These are phyloP conservation scores for Acronicta alni DNA, from an alignment of 2,888 invertebrate genomes.

Conservation along the genomic window DNA sequence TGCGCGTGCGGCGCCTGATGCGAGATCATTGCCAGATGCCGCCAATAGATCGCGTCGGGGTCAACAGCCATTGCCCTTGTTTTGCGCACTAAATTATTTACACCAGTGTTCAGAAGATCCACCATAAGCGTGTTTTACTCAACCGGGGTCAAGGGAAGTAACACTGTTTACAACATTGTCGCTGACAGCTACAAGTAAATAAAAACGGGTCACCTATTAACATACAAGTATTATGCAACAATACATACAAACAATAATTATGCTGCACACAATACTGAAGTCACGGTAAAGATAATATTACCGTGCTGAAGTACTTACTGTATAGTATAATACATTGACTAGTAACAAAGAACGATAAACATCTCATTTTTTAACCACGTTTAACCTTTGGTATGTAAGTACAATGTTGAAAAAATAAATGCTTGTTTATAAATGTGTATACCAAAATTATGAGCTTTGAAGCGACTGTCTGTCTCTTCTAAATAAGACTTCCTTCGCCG, in stretches of 20 bases:
- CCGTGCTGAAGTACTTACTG: too few relatives aligned
- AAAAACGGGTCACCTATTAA: conserved; percentile 22
- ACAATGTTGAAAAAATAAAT: conserved; percentile 17
- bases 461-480: conserved; percentile 30
- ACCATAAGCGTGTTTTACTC: conserved; percentile 63
- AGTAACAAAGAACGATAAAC: not conserved
- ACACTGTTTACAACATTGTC: conserved; percentile 56
- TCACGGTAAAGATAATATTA: conserved; percentile 10
- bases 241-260: too few relatives aligned
- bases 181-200: conserved; percentile 12
- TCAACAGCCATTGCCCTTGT: conserved; percentile 88
- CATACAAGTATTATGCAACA: conserved; percentile 34
- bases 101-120: conserved; percentile 66
- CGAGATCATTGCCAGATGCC: conserved; percentile 88
- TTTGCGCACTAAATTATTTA: conserved; percentile 84
- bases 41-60: conserved; percentile 86
- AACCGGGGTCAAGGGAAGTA: conserved; percentile 75
- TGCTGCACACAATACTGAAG: conserved; percentile 21
- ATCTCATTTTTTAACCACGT: conserved; percentile 2
- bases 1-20: conserved; percentile 77
- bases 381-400: conserved; percentile 12
- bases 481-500: conserved; percentile 31
- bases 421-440: conserved; percentile 19
- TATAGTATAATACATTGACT: conserved; percentile 9
- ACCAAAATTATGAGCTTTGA: conserved; percentile 40